Conservation (phyloP, 2,888 invertebrate genomes). For the Ormyrus rosae region DNA sequence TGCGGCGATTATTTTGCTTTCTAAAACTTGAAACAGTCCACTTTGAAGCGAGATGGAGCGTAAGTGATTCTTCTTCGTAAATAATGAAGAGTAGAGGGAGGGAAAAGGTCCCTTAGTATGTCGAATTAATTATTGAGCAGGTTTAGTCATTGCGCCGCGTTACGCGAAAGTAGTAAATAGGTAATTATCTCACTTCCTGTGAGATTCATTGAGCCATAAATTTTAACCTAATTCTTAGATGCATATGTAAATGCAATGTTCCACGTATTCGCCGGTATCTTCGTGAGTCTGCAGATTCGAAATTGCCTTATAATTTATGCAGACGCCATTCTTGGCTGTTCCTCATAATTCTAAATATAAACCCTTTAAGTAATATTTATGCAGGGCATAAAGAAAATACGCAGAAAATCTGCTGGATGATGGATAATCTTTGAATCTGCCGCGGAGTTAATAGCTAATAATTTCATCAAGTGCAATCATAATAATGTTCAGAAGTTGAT, state of each 20-base stretch:
- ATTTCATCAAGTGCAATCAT: too few species aligned
- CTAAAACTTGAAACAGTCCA: too few species aligned
- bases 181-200: conserved; percentile 26
- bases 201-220: conserved; percentile 21
- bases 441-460: too few species aligned
- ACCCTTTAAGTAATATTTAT: not conserved
- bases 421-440: too few species aligned
- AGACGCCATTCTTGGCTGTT: not conserved
- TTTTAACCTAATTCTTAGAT: conserved; percentile 30
- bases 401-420: too few species aligned
- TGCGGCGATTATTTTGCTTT: too few species aligned
- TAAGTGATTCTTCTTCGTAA: too few species aligned
- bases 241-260: not conserved
- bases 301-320: conserved; percentile 5
- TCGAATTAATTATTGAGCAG: not conserved
- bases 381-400: too few species aligned
- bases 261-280: not conserved
- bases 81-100: not conserved
- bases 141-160: not conserved
- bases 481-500: too few species aligned
- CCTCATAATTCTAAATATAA: not conserved
- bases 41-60: too few species aligned
- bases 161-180: not conserved
- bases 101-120: not conserved
- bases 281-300: not conserved